Evolutionary conservation across 2,888 invertebrate genomes (phyloP), one percentile per base, ranked within the genome.

Genomic region (Smittia aterrima): DNA sequence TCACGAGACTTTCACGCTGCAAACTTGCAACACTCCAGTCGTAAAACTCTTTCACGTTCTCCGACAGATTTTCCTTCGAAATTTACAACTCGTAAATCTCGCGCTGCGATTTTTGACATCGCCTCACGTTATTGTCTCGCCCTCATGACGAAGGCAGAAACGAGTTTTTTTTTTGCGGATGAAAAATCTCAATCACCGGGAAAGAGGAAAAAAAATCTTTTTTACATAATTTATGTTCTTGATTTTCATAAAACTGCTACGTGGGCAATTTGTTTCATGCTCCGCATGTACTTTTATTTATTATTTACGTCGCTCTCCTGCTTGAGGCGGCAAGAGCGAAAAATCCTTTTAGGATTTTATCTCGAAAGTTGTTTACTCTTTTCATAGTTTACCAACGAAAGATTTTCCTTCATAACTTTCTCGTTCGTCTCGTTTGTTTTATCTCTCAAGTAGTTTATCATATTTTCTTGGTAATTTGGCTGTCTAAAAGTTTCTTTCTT

Each of bases 251-350:
- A 72, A 72, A 70, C 18, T 72, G 58, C 72, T 72, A 40, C 72
- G 72, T 62, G 72, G 62, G 72, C 62, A 72, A 72, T 72, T 72
- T 72, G 72, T n/a, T 72, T 32, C 62, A 62, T 16, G 72, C 32
- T 62, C 13, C 18, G 22, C 25, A 11, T 40, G 40, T 62, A 38
- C 24, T 7, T 20, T 58, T 62, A 72, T 72, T 72, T 40, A 72
- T 72, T 72, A 72, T 72, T 72, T 40, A 72, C 54, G 62, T 72
- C 72, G 22, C 40, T 54, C 13, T 64, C 1, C n/a, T 13, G 27
- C 27, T 27, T 22, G 1, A 25, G 27, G 20, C 64, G 18, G 25
- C 27, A 70, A 27, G 13, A 54, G 71, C 32, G 22, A 41, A n/a
- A n/a, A 32, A 32, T 32, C 32, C 32, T 32, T n/a, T 24, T n/a